Conservation (phyloP, 2,113 vertebrate species). For the Pongo pygmaeus region DNA sequence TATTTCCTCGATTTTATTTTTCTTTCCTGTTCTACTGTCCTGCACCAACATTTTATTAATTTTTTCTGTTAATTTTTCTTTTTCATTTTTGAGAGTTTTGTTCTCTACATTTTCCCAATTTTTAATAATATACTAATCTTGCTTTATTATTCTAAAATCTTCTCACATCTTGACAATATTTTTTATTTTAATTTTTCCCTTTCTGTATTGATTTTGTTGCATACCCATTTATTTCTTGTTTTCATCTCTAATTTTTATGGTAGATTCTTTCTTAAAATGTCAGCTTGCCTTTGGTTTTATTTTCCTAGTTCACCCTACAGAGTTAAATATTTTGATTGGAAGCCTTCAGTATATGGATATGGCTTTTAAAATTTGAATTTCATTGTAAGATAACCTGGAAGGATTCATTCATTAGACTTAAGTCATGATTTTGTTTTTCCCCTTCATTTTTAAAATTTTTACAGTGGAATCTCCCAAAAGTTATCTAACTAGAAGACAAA, state of each 20-base stretch:
- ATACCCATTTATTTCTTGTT: not conserved
- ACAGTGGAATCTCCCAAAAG: not conserved
- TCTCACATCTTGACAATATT: not conserved
- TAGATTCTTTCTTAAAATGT: not conserved
- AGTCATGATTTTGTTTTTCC: not conserved
- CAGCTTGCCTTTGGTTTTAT: not conserved
- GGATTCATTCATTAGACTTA: not conserved
- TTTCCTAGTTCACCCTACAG: not conserved
- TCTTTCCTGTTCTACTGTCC: not conserved
- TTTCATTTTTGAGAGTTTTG: not conserved
- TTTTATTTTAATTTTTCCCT: not conserved
- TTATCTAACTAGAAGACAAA: not conserved
- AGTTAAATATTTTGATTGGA: not conserved
- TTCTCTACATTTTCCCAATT: not conserved
- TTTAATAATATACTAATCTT: not conserved
- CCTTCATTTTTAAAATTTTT: not conserved
- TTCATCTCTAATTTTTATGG: not conserved
- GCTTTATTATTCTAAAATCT: not conserved
- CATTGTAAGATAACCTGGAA: not conserved
- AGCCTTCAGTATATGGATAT: too few species aligned
- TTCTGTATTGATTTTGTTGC: not conserved
- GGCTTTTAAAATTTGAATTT: not conserved
- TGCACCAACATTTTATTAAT: not conserved
- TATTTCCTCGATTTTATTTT: not conserved
- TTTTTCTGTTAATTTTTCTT: not conserved